phyloP scores from a whole-genome alignment of 2,888 invertebrate genomes.

The Glomeris marginata region DNA sequence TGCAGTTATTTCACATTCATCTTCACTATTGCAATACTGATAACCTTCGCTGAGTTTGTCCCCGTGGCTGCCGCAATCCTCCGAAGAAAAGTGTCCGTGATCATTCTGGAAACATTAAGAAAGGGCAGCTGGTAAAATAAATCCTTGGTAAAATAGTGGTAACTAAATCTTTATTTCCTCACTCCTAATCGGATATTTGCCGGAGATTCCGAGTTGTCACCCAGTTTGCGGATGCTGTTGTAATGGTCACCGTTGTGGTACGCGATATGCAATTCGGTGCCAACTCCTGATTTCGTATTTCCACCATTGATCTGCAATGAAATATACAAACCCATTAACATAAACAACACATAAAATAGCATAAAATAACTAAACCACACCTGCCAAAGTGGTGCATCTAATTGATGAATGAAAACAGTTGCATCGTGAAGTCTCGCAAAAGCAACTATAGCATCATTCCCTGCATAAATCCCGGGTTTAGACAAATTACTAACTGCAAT shows the following conservation, averaged over 20 bases:
- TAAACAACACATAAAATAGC: not conserved
- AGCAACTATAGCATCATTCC: slow-evolving; percentile 38
- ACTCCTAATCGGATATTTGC: slow-evolving; percentile 22
- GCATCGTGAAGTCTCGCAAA: slow-evolving; percentile 33
- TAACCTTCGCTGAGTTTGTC: no score
- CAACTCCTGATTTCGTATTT: slow-evolving; percentile 16
- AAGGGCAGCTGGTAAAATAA: no score
- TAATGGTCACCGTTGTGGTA: slow-evolving; percentile 35
- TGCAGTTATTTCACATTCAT: no score
- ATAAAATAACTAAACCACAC: slow-evolving; percentile 1
- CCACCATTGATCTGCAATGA: slow-evolving; percentile 26
- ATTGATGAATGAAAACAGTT: slow-evolving; percentile 35
- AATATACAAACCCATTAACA: not conserved
- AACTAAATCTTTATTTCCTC: no score
- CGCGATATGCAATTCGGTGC: slow-evolving; percentile 30
- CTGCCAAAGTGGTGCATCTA: slow-evolving; percentile 28
- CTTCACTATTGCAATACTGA: no score
- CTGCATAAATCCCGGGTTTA: slow-evolving; percentile 36
- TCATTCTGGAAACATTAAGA: no score
- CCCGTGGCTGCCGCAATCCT: no score
- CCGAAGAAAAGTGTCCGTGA: no score
- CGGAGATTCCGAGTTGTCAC: slow-evolving; percentile 28
- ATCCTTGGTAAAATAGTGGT: no score
- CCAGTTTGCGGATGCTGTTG: slow-evolving; percentile 28
- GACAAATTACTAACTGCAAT: slow-evolving; percentile 27